Base-by-base conservation (phyloP, 2,888 invertebrate genomes). In the Priocnemis perturbator region DNA sequence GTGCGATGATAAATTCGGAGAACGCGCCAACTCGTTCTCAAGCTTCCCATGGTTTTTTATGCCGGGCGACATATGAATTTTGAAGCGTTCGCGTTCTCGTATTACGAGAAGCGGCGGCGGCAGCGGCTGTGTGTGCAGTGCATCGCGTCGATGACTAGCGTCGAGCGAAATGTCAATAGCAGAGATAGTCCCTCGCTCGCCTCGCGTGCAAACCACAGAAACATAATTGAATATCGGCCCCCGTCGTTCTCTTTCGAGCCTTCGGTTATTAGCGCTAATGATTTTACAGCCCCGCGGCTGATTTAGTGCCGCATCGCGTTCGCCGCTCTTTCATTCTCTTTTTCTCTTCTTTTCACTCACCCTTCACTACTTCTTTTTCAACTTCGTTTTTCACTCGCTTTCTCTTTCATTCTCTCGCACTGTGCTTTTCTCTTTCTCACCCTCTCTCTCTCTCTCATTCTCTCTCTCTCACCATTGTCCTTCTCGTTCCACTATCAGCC, bases 191-290 rank as follows among this genome's bases (percentile, higher is more conserved):
- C 69, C 74, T n/a, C 56, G 69, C 73, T 73, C 62, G 63, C 64
- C 64, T 74, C 72, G 74, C 81, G 77, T 80, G 74, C 71, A 68
- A 73, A 67, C 77, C 77, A 67, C 76, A 63, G 64, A 71, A 67
- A 65, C 73, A 73, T 81, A 80, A 82, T 82, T 79, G 80, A 82
- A 80, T 82, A 81, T 82, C 77, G 83, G 61, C 65, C 2, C 11
- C 17, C 50, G n/a, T 19, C 50, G 69, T 77, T 73, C 76, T 50
- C 73, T 65, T 68, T 68, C 65, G 65, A 68, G 66, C 73, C 71
- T 71, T 78, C 74, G 70, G 71, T 81, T 83, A 83, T 79, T 76
- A 70, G 68, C 74, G 74, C 72, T 83, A 82, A 83, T 77, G 73
- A 80, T 77, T 80, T 81, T 74, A 78, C 73, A 69, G 64, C 63